These are phyloP conservation scores for Mimas tiliae DNA, from an alignment of 2,888 invertebrate species.

Conservation along the genomic window DNA sequence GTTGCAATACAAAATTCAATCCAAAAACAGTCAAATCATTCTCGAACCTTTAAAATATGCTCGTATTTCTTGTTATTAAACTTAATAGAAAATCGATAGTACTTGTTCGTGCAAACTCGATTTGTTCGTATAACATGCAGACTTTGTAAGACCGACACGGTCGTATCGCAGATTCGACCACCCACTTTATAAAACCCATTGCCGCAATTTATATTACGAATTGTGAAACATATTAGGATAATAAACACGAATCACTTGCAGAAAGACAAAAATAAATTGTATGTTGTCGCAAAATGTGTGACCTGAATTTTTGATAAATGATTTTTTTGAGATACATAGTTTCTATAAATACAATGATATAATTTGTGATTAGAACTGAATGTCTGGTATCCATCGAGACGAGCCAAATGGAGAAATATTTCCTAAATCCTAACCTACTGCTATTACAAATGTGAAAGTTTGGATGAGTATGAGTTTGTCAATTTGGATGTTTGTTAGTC, in stretches of 20 bases:
- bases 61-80: background rate
- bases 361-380: background rate
- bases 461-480: too few species aligned
- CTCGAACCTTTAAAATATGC: constrained; percentile 1
- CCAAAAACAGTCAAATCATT: background rate
- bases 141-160: background rate
- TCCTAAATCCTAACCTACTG: too few species aligned
- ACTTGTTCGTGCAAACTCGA: background rate
- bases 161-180: background rate
- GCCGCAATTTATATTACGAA: background rate
- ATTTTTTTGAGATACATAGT: too few species aligned
- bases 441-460: too few species aligned
- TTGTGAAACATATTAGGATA: background rate
- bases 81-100: background rate
- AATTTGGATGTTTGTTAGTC: too few species aligned
- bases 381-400: background rate
- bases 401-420: background rate
- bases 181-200: background rate
- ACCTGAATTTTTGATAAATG: too few species aligned
- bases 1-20: background rate
- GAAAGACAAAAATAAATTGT: too few species aligned
- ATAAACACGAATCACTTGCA: background rate
- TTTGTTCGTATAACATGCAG: background rate
- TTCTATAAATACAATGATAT: too few species aligned
- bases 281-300: too few species aligned